Base-by-base conservation (phyloP, 2,888 invertebrate genomes). In the Meliscaeva auricollis region DNA sequence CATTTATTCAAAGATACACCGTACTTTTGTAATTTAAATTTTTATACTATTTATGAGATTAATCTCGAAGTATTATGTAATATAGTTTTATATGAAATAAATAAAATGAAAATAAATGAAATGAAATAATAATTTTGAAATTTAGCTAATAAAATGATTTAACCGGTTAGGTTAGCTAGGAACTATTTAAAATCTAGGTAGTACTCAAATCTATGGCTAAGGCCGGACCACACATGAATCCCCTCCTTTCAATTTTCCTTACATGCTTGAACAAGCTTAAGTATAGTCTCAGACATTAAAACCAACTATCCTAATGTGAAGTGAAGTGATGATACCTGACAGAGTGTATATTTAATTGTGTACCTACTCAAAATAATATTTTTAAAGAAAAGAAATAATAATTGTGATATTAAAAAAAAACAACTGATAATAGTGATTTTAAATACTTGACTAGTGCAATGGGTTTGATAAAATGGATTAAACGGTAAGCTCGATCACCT, bases 391-490 rank as follows among this genome's bases (percentile, higher is more conserved):
- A 52, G 13, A 32, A 26, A 48, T 44, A 20, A 22, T 58, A 38
- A 41, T 50, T 60, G n/a, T 32, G 35, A 56, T 56, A 66, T 41
- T 7, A 69, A 30, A 64, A 30, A 41, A 48, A 22, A 54, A n/a
- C n/a, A n/a, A 26, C 11, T 48, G 22, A 68, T 20, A 50, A 3
- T n/a, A 30, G 38, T 35, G 48, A 46, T 69, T 74, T 78, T 72
- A 56, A 73, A 58, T 13, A 73, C 38, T 69, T 81, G 73, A 85
- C 85, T 58, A 48, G 58, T 75, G 54, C 50, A 48, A 85, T 85
- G 85, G 85, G 85, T 15, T 62, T 85, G 9, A 52, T 85, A 17
- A 85, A 85, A 73, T 85, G 85, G 85, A 76, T 85, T 46, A 85
- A 85, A 77, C 72, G 85, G 85, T 85, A 85, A 44, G 22, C 8